Base-by-base conservation (phyloP, 2,888 invertebrate species). In the Copidosoma aretas region DNA sequence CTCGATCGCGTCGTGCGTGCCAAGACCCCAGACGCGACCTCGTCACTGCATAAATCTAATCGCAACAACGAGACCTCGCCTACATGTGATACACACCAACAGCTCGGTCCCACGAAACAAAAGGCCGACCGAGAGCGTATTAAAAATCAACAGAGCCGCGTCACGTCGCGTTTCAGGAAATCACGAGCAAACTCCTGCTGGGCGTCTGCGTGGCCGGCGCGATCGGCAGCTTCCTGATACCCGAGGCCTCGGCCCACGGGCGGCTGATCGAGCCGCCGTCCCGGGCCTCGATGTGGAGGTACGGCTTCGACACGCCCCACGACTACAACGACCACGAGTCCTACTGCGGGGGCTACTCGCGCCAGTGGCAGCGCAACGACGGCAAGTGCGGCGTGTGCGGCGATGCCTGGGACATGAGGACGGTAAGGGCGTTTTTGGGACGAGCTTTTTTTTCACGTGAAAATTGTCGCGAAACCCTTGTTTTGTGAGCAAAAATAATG, bases 291-390 rank as follows among this genome's bases (percentile, higher is more conserved):
- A 94, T 94, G 78, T 95, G 94, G 94, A 88, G 94, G 74, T 94
- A 91, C 84, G 95, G 94, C 68, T 95, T 95, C 84, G 89, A 91
- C 81, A 93, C 94, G 1, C 93, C 93, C 1, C 92, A 91, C 78
- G 92, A 95, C 84, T 95, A 94, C 85, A 94, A 95, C 82, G 95
- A 95, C 84, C 91, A 94, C 81, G 93, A 95, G 80, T 86, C 92
- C 5, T 95, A 91, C 84, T 95, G 95, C 81, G 95, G 95, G 0
- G 95, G 95, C 14, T 93, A 91, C 81, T 88, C 91, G n/a, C 86
- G 92, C 61, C 94, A 94, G 79, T 93, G 93, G 91, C 88, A 89
- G 76, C 88, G 85, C 68, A 95, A 95, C 79, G 89, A 86, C 2
- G 95, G 95, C 0, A 92, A 93, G 80, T 95, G 95, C 78, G 95